A percentile compares a stretch with the other conserved stretches of the same genome.
These are phyloP conservation scores for Drosophila truncata DNA, from an alignment of 1,140 invertebrate species.

Conservation along the genomic window DNA sequence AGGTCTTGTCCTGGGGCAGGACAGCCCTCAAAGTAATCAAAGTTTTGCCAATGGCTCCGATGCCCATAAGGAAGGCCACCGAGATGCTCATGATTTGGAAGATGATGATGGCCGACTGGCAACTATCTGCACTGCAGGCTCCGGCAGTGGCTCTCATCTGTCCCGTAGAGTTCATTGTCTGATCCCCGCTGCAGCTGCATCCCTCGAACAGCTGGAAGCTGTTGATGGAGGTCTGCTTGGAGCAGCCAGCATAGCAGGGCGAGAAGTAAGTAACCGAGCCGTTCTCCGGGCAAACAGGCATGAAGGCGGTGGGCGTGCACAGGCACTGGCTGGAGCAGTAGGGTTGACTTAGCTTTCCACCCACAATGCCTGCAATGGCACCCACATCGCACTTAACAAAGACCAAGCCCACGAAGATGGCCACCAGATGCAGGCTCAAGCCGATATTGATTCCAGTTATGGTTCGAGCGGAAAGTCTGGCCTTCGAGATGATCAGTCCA, in stretches of 20 bases:
- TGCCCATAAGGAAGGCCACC: conserved; percentile 84
- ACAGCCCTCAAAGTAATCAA: conserved; percentile 87
- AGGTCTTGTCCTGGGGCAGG: conserved; percentile 87
- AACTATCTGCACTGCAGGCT: conserved; percentile 86
- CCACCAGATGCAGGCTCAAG: conserved; percentile 73
- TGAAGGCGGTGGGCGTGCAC: conserved; percentile 88
- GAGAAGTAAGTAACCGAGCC: conserved; percentile 88
- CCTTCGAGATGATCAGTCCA: conserved; percentile 88
- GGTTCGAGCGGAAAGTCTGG: conserved; percentile 86
- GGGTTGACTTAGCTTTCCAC: conserved; percentile 85
- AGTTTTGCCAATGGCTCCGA: conserved; percentile 87
- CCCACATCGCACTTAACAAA: conserved; percentile 87
- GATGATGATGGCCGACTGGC: conserved; percentile 86
- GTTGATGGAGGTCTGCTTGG: conserved; percentile 74
- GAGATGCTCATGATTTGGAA: conserved; percentile 86
- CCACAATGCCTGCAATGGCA: conserved; percentile 85
- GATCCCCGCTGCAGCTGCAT: conserved; percentile 86
- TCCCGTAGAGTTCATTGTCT: conserved; percentile 36
- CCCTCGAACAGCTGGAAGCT: conserved; percentile 86
- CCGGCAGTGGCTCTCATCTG: conserved; percentile 85
- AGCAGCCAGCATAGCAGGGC: conserved; percentile 90
- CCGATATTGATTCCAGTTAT: conserved; percentile 86
- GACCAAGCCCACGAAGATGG: conserved; percentile 87
- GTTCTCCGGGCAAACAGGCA: conserved; percentile 88
- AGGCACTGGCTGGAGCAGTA: conserved; percentile 88